Evolutionary conservation across 2,113 vertebrate species (phyloP).

Genomic region (Pseudonaja textilis): DNA sequence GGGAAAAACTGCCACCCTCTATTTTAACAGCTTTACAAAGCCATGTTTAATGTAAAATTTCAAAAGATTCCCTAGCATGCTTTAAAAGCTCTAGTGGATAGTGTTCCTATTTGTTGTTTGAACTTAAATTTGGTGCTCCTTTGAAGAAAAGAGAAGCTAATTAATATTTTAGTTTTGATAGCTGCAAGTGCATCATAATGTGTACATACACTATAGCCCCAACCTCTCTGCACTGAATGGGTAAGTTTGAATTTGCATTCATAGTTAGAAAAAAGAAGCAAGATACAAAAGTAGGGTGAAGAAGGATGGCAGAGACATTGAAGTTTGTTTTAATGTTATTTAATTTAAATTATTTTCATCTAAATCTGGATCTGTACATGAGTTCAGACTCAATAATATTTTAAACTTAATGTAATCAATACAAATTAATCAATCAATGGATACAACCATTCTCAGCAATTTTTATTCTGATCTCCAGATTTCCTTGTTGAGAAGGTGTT

Average conservation of each 20-base stretch:
- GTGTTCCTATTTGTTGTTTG: background rate
- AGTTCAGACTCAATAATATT: background rate
- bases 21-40: conserved; percentile 4
- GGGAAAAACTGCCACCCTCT: background rate
- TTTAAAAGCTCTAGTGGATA: background rate
- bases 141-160: background rate
- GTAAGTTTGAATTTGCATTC: background rate
- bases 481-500: background rate
- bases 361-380: background rate
- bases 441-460: background rate
- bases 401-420: background rate
- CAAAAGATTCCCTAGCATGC: background rate
- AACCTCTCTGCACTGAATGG: background rate
- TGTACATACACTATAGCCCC: background rate
- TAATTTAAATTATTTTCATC: background rate
- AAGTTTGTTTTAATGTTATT: background rate
- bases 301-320: background rate
- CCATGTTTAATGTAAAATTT: background rate
- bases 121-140: background rate
- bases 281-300: background rate
- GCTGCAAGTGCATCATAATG: background rate
- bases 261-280: background rate
- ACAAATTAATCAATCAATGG: background rate
- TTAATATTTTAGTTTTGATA: background rate
- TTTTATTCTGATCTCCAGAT: background rate